phyloP scores from a whole-genome alignment of 2,888 invertebrate genomes.

The Heteromurus nitidus region DNA sequence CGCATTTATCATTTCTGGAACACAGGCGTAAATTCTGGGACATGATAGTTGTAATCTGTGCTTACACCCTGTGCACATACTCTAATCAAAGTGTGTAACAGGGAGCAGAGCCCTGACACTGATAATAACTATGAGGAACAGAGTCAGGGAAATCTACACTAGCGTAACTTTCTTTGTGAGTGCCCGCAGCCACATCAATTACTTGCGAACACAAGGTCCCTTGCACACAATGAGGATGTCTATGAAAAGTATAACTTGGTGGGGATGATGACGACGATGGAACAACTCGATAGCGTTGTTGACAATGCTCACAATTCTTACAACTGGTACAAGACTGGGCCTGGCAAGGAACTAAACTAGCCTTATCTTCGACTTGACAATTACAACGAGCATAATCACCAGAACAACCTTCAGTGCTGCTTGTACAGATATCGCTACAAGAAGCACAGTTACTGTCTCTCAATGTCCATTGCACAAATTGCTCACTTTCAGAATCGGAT shows the following conservation, averaged over 20 bases:
- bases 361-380: slow-evolving; percentile 18
- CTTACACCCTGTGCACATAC: too few species aligned
- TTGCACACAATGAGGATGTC: slow-evolving; percentile 27
- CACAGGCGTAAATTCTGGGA: too few species aligned
- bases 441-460: slow-evolving; percentile 29
- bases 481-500: slow-evolving; percentile 44
- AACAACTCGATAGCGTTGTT: slow-evolving; percentile 9
- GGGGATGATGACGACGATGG: background rate
- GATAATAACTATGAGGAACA: background rate
- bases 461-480: slow-evolving; percentile 50
- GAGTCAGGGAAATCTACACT: background rate
- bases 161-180: slow-evolving; percentile 4
- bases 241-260: background rate
- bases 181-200: background rate
- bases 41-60: too few species aligned
- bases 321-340: background rate
- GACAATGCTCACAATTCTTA: slow-evolving; percentile 20
- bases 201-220: slow-evolving; percentile 29
- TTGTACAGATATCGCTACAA: slow-evolving; percentile 6
- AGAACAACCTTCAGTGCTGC: background rate
- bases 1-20: too few species aligned
- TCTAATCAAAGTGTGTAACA: too few species aligned
- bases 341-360: slow-evolving; percentile 7
- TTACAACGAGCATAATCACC: background rate
- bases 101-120: background rate